Conservation (phyloP, 53 echinoderm and acorn worm species). For the Mesocentrotus franciscanus region DNA sequence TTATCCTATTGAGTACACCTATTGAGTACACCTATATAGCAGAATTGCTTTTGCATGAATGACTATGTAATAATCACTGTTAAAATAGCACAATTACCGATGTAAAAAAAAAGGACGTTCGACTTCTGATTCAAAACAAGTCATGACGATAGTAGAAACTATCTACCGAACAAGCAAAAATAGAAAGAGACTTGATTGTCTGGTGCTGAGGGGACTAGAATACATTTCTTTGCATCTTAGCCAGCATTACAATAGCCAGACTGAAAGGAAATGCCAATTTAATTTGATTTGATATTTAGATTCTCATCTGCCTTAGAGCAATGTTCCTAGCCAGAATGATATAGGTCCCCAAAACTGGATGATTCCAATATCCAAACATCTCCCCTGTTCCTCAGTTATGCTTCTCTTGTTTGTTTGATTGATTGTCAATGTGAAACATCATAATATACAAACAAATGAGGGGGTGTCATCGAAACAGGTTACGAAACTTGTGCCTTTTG, state of each 20-base stretch:
- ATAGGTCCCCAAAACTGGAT: neutral
- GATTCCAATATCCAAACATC: constrained; percentile 38
- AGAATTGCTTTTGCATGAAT: neutral
- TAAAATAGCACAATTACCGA: neutral
- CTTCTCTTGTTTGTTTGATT: neutral
- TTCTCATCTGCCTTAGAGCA: constrained; percentile 44
- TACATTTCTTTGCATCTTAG: neutral
- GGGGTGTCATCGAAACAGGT: neutral
- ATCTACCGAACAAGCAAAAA: neutral
- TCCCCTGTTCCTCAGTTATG: neutral
- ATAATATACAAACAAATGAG: neutral
- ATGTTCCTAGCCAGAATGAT: constrained; percentile 21
- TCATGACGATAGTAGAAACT: neutral
- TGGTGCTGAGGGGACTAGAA: neutral
- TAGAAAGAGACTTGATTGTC: constrained; percentile 4
- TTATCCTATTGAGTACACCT: neutral
- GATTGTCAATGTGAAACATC: neutral
- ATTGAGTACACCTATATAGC: neutral
- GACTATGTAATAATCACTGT: neutral
- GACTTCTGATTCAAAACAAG: neutral
- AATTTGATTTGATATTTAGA: constrained; percentile 57
- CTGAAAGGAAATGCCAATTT: constrained; percentile 53
- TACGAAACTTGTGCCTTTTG: neutral
- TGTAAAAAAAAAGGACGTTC: neutral
- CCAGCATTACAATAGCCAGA: constrained; percentile 26